Evolutionary conservation across 2,888 invertebrate genomes (phyloP), one percentile per base, ranked within the genome.

Genomic region (Leptinotarsa juncta): DNA sequence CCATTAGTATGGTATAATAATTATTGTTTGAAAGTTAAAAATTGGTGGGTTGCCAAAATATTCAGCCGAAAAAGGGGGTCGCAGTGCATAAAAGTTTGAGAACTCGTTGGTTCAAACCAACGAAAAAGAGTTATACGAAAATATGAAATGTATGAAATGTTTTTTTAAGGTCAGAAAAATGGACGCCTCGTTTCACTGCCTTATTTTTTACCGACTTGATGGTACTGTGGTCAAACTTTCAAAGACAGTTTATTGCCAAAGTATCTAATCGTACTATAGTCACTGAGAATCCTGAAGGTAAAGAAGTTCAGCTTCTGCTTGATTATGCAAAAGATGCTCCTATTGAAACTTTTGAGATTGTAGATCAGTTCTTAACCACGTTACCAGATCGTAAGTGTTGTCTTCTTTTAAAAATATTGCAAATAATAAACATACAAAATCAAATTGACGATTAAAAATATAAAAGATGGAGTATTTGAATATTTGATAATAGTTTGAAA

Each of bases 171-270:
- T 91, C 93, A 0, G 90, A 90, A 75, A 87, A 89, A 67, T 96
- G 95, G 95, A 90, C 90, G 73, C 90, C 94, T 0, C 86, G 91
- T 70, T 89, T 91, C 69, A 95, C 94, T 71, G 90, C 94, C 66
- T 85, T 96, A 16, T 94, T 94, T 86, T 87, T 95, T 74, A 91
- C 94, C 3, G 94, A 95, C 84, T 90, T 92, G 23, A 90, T 90
- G 26, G 89, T 95, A 42, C 89, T 89, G 2, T 92, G 91, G 89
- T 92, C 92, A 14, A 87, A 86, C 14, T 91, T 89, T 75, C 88
- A 90, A 23, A 89, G 89, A 65, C 84, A 89, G 23, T 88, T 91
- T 72, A 89, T 90, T 20, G 89, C 90, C 1, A 87, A 89, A 71
- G 87, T 91, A 3, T 88, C 88, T 1, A 84, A 86, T 15, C 89